Base-by-base conservation (phyloP, 2,888 invertebrate genomes). In the Parochlus steinenii region DNA sequence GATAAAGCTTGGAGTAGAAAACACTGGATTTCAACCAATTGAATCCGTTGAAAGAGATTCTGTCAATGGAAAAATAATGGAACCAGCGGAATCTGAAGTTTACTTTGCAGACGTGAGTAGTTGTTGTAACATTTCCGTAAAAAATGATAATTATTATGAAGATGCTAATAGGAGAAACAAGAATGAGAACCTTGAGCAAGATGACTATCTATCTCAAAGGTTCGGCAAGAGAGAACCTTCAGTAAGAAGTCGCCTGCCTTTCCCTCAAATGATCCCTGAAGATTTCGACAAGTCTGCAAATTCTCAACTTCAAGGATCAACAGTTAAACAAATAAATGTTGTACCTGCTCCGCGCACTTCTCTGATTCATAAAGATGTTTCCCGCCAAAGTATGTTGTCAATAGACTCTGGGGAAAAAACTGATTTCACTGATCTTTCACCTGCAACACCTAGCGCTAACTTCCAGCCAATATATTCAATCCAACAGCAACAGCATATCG, bases 21-120 rank as follows among this genome's bases (percentile, higher is more conserved):
- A 82, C 45, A 63, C 71, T 1, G 81, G 71, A 0, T 81, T 81
- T 48, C 80, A 80, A 50, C 74, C 74, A 42, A 75, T 76, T 47
- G 74, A 74, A 44, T 63, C 38, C 32, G 44, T 14, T 23, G 47
- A 47, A 28, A 40, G 39, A 6, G 30, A 25, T n/a, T 18, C 17
- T 17, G 22, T 20, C 8, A 33, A 34, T 22, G 30, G 23, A 1
- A 45, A 44, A 16, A 39, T 42, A 18, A 40, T 57, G 8, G 74
- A 74, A 48, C 69, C 72, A 17, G 69, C 79, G 0, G 83, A 83
- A 48, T 81, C 81, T 0, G 85, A 85, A 51, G 73, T 85, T 0
- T 85, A 85, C 50, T 85, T 85, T 48, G 83, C 82, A 0, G 83
- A 85, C 45, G 83, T 82, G 0, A 82, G 82, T 17, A 81, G 80